Percentiles rank a stretch among this genome's conserved stretches.
Conservation (phyloP, 2,888 invertebrate genomes). For the Serrognathus titanus region DNA sequence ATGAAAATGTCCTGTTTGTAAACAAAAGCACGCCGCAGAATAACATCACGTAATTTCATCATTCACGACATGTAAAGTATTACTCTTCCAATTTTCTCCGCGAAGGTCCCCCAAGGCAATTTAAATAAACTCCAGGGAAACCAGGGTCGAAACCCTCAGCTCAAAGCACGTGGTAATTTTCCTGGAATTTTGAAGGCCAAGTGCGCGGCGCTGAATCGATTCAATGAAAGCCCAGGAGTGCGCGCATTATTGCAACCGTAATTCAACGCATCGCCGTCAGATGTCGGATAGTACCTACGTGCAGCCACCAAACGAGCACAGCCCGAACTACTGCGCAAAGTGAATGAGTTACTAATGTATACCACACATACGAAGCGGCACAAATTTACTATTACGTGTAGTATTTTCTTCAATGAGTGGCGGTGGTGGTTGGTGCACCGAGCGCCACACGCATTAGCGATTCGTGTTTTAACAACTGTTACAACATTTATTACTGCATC, state of each 20-base stretch:
- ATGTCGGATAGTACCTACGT: conserved; percentile 20
- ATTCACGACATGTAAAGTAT: not conserved
- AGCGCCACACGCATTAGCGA: too few relatives aligned
- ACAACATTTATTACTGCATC: too few relatives aligned
- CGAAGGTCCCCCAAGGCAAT: not conserved
- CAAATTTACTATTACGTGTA: not conserved
- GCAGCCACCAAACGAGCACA: conserved; percentile 11
- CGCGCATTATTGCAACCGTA: conserved; percentile 10
- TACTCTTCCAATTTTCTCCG: not conserved
- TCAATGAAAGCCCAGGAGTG: conserved; percentile 12
- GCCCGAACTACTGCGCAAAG: conserved; percentile 10
- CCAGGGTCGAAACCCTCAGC: conserved; percentile 41
- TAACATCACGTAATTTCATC: not conserved
- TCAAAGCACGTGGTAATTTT: conserved; percentile 29
- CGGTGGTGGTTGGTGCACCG: too few relatives aligned
- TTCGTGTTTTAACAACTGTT: too few relatives aligned
- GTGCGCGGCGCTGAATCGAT: conserved; percentile 45
- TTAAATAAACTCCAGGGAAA: not conserved
- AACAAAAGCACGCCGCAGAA: too few relatives aligned
- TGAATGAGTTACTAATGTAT: not conserved
- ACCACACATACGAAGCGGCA: not conserved
- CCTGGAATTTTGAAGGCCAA: conserved; percentile 46
- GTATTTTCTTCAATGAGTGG: not conserved
- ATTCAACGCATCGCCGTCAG: conserved; percentile 17
- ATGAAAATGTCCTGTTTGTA: too few relatives aligned